Base-by-base conservation (phyloP, 2,113 vertebrate species). In the Bambusicola thoracicus region DNA sequence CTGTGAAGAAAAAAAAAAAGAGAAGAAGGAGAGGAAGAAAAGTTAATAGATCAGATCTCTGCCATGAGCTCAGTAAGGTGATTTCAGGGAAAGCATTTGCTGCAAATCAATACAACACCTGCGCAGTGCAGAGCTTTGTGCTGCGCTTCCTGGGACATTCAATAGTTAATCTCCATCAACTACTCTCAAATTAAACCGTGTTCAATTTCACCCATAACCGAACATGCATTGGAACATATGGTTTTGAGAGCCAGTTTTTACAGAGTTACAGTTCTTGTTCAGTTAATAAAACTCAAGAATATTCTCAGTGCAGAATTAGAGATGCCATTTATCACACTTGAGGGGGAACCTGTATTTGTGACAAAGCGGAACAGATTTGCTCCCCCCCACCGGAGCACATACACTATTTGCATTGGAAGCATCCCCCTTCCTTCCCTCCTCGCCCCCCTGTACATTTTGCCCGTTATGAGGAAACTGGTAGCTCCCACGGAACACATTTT, bases 1-100 rank as follows among this genome's bases (percentile, higher is more conserved):
- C 98, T 99, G 99, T 75, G 97, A 98, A 96, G 95, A 97, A 84
- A 97, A 97, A 95, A 63, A 97, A 85, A 96, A 94, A 89, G 59
- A 93, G 40, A 94, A 67, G 79, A 95, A 96, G 91, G 96, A 94
- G 93, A 97, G 88, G 75, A 92, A 92, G n/a, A 97, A 63, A 93
- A 94, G 94, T 97, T 95, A 97, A 96, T 93, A 96, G 72, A 86
- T 74, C 67, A 93, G 81, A 91, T 83, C 81, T 96, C 46, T 91
- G 58, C 79, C 77, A 70, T 43, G 36, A 48, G 53, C 32, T 84
- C 34, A 63, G 61, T 43, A 49, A 49, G 58, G 36, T 19, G 0
- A 38, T 68, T 87, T 79, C 58, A 85, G 69, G 75, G 77, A 94
- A 83, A 89, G 95, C 27, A 11, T 73, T 85, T 81, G 41, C 58